These are phyloP conservation scores for Leptopilina myrica DNA, from an alignment of 2,888 invertebrate genomes.

Conservation along the genomic window DNA sequence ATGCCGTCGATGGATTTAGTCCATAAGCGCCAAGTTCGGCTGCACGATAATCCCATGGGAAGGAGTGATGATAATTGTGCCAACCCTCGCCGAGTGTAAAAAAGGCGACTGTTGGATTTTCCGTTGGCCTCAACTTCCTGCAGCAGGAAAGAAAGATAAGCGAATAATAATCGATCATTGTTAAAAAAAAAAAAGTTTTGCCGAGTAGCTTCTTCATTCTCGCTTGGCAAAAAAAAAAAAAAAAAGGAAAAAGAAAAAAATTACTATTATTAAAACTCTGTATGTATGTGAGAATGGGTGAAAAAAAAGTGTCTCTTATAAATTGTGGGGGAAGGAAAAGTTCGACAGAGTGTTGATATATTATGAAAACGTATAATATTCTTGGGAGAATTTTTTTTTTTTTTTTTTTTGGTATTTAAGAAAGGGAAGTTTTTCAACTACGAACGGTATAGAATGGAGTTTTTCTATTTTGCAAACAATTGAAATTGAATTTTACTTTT, in stretches of 20 bases:
- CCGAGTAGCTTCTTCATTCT: not conserved
- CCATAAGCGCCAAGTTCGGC: slow-evolving; percentile 68
- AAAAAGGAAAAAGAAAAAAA: slow-evolving; percentile 8
- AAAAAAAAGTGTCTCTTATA: too few relatives aligned
- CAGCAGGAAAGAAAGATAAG: slow-evolving; percentile 45
- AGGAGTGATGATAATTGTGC: slow-evolving; percentile 83
- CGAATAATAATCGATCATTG: slow-evolving; percentile 34
- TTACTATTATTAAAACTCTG: not conserved
- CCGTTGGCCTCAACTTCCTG: slow-evolving; percentile 74
- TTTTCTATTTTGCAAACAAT: not conserved
- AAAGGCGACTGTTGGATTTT: slow-evolving; percentile 78
- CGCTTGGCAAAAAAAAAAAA: not conserved
- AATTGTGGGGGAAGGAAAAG: not conserved
- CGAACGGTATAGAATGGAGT: not conserved
- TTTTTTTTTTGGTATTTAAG: too few relatives aligned
- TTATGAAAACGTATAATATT: too few relatives aligned
- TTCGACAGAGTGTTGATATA: too few relatives aligned
- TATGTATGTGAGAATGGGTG: too few relatives aligned
- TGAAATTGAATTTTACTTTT: not conserved
- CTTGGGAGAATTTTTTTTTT: too few relatives aligned
- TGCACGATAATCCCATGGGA: slow-evolving; percentile 78
- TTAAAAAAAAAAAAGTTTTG: slow-evolving; percentile 22
- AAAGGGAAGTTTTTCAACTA: not conserved
- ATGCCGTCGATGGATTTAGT: slow-evolving; percentile 67
- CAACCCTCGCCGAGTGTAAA: slow-evolving; percentile 79